These are phyloP conservation scores for Caenorhabditis sp. DNA, from an alignment of 2,888 invertebrate genomes.

Conservation along the genomic window DNA sequence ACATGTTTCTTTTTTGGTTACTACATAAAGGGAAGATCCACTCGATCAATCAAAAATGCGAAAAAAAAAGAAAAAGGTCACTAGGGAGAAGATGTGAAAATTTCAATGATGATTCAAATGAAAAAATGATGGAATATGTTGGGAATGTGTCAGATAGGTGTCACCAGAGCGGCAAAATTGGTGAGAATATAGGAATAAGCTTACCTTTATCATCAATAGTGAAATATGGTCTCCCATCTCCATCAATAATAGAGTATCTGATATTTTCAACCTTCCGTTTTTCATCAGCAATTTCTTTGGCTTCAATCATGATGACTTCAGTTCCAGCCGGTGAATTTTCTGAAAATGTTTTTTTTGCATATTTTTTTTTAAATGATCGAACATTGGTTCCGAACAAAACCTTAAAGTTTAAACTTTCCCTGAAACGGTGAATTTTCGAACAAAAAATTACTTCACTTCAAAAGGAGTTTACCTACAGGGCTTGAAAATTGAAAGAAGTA, in stretches of 20 bases:
- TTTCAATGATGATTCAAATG: background rate
- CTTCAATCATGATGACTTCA: conserved; percentile 84
- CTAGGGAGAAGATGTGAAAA: background rate
- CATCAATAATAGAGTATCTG: conserved; percentile 85
- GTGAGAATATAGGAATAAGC: too few relatives aligned
- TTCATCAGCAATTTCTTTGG: conserved; percentile 75
- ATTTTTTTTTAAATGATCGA: too few relatives aligned
- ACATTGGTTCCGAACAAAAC: too few relatives aligned
- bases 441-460: too few relatives aligned
- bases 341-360: conserved; percentile 19
- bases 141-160: background rate
- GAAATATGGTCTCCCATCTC: conserved; percentile 90
- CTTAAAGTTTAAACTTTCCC: too few relatives aligned
- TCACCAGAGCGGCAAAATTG: too few relatives aligned
- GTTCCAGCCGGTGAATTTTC: conserved; percentile 79
- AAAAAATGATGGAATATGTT: too few relatives aligned
- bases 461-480: too few relatives aligned
- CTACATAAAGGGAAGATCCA: too few relatives aligned
- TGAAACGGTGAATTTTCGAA: too few relatives aligned
- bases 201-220: conserved; percentile 77
- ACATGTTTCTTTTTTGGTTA: background rate
- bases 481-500: too few relatives aligned
- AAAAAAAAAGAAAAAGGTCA: background rate
- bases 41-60: background rate
- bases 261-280: conserved; percentile 78